A percentile compares a stretch with the other conserved stretches of the same genome.
These are phyloP conservation scores for Saccopteryx bilineata DNA, from an alignment of 2,113 vertebrate species.

Conservation along the genomic window DNA sequence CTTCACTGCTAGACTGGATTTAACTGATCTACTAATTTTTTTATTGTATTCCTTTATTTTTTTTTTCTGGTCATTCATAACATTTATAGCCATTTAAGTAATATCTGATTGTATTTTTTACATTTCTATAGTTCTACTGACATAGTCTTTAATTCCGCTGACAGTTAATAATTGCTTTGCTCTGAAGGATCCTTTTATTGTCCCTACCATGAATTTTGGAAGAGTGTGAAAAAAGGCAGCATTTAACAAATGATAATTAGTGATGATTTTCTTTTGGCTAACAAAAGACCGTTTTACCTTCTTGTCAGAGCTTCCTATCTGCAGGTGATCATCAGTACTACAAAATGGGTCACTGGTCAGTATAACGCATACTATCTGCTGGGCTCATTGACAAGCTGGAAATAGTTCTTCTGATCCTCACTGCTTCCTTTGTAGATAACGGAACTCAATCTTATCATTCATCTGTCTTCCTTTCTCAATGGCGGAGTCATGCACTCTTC, in stretches of 20 bases:
- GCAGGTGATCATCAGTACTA: background rate
- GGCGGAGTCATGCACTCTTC: background rate
- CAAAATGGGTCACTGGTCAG: background rate
- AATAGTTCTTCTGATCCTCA: background rate
- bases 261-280: conserved; percentile 51
- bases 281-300: background rate
- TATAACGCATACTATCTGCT: background rate
- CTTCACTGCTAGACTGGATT: background rate
- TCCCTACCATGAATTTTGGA: background rate
- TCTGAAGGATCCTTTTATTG: background rate
- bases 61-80: background rate
- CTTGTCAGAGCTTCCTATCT: background rate
- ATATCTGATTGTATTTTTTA: background rate
- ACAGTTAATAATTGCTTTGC: conserved; percentile 37
- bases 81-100: conserved; percentile 35
- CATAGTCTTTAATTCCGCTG: conserved; percentile 26
- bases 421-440: background rate
- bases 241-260: conserved; percentile 56
- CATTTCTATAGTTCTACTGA: background rate
- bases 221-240: background rate
- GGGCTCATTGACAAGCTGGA: background rate
- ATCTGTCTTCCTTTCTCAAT: background rate
- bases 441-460: background rate
- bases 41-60: background rate
- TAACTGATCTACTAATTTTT: background rate